phyloP scores from a whole-genome alignment of 2,888 invertebrate species.

The Chymomyza caudatula region DNA sequence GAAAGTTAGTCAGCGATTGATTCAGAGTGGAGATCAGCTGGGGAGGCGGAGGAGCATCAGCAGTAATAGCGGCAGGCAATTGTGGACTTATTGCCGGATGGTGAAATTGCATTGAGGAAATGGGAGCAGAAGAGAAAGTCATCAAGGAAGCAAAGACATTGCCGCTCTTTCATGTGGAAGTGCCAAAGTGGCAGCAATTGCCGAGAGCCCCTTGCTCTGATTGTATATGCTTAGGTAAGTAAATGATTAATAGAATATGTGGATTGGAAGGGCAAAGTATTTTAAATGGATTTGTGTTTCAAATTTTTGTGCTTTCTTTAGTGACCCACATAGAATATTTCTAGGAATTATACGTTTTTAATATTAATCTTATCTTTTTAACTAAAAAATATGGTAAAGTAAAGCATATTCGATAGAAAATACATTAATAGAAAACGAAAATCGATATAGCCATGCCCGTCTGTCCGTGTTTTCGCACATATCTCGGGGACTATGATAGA shows the following conservation, averaged over 20 bases:
- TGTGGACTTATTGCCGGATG: conserved; percentile 52
- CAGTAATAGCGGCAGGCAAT: conserved; percentile 30
- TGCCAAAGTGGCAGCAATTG: background rate
- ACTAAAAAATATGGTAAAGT: too few species aligned
- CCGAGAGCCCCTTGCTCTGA: background rate
- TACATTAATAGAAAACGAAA: too few species aligned
- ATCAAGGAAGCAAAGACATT: conserved; percentile 37
- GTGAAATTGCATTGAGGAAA: conserved; percentile 51
- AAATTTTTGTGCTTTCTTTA: too few species aligned
- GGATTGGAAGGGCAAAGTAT: background rate
- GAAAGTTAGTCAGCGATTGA: conserved; percentile 8
- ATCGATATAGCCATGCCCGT: too few species aligned
- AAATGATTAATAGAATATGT: background rate
- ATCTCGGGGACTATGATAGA: too few species aligned
- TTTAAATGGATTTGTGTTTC: background rate
- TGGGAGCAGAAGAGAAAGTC: conserved; percentile 67
- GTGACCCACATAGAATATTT: too few species aligned
- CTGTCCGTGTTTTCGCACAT: too few species aligned
- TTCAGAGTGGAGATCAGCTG: conserved; percentile 13
- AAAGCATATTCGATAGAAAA: too few species aligned
- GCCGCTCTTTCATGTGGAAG: background rate
- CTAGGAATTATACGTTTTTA: too few species aligned
- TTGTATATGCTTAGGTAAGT: background rate
- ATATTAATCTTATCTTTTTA: too few species aligned
- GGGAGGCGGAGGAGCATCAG: background rate